Evolutionary conservation across 2,113 vertebrate species (phyloP).

Genomic region (Mastomys natalensis): DNA sequence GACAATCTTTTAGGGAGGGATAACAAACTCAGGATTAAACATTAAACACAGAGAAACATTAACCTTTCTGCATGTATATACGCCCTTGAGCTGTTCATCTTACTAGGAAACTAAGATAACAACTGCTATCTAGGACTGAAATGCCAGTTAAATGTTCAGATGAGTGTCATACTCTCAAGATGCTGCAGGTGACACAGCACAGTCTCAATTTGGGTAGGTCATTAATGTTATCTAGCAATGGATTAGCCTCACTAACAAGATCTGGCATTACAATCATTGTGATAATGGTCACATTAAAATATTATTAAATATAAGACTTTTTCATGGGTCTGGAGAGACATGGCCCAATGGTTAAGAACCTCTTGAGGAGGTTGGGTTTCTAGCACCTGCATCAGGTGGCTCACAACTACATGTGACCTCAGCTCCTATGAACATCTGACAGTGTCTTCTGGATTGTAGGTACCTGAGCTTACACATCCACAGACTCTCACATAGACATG

Average conservation of each 20-base stretch:
- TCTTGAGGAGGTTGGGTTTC: background rate
- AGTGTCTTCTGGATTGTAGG: background rate
- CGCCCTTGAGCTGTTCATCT: background rate
- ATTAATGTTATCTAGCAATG: background rate
- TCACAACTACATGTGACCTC: background rate
- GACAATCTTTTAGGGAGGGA: background rate
- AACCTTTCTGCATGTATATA: background rate
- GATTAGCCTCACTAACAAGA: background rate
- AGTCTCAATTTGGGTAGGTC: background rate
- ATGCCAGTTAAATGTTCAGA: background rate
- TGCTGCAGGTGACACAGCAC: background rate
- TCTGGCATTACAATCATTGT: background rate
- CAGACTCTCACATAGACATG: background rate
- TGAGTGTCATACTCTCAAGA: background rate
- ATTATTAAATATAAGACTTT: background rate
- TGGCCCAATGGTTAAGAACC: too few species aligned
- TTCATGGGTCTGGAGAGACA: background rate
- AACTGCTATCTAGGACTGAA: background rate
- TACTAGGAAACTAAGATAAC: slow-evolving; percentile 22
- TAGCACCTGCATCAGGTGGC: background rate
- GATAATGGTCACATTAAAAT: slow-evolving; percentile 35
- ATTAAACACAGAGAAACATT: background rate
- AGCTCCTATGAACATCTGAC: background rate
- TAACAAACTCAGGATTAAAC: background rate
- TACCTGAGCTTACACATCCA: background rate